Conservation (phyloP, 2,888 invertebrate species). For the Nematopogon swammerdamellus region DNA sequence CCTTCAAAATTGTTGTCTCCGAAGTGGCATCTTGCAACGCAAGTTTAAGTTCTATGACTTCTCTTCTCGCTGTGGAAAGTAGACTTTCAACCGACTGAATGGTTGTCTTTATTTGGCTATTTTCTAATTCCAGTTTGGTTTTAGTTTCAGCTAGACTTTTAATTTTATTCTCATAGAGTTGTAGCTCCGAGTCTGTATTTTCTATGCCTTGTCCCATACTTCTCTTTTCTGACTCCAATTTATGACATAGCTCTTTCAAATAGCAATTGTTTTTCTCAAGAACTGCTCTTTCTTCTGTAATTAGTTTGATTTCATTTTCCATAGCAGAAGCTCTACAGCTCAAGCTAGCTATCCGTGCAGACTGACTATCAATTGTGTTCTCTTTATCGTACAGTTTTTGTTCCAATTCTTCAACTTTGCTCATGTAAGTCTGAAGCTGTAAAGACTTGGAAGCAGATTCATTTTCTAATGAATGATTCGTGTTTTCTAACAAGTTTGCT, state of each 20-base stretch:
- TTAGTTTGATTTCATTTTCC: conserved; percentile 42
- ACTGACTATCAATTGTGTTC: conserved; percentile 34
- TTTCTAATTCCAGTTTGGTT: conserved; percentile 62
- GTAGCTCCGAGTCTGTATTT: conserved; percentile 37
- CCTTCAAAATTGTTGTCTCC: conserved; percentile 57
- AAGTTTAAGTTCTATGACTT: conserved; percentile 58
- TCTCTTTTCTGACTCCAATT: conserved; percentile 28
- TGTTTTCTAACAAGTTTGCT: conserved; percentile 73
- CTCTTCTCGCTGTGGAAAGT: conserved; percentile 67
- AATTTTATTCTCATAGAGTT: conserved; percentile 44
- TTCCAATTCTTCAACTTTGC: conserved; percentile 60
- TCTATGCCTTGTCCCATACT: conserved; percentile 21
- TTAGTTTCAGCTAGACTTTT: conserved; percentile 50
- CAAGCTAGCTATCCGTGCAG: conserved; percentile 32
- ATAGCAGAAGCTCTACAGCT: conserved; percentile 34
- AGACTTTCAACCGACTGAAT: conserved; percentile 57
- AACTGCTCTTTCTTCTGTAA: conserved; percentile 38
- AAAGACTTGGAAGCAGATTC: conserved; percentile 69
- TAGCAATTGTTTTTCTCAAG: conserved; percentile 40
- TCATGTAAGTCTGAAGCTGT: conserved; percentile 47
- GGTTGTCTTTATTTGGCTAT: conserved; percentile 56
- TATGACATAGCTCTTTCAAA: conserved; percentile 43
- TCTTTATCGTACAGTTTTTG: conserved; percentile 53
- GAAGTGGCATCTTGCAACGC: conserved; percentile 62
- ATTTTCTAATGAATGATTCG: conserved; percentile 74